phyloP scores from a whole-genome alignment of 2,113 vertebrate species.

The Ochotona princeps region DNA sequence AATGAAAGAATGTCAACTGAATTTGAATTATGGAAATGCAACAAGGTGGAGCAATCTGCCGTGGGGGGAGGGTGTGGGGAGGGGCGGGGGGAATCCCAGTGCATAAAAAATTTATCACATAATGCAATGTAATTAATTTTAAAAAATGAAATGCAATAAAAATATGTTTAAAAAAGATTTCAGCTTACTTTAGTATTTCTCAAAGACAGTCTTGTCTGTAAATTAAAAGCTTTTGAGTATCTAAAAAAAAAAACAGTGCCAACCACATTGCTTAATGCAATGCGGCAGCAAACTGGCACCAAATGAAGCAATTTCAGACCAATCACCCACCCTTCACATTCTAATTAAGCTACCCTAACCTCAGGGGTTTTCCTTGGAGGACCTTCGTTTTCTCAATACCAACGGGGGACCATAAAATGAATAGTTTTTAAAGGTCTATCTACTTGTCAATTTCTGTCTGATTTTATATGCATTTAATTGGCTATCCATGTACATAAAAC shows the following conservation, averaged over 20 bases:
- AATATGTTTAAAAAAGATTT: too few species aligned
- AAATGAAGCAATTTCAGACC: not conserved
- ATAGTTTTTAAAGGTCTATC: not conserved
- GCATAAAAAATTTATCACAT: too few species aligned
- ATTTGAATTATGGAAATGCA: too few species aligned
- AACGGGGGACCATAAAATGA: not conserved
- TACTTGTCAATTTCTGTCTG: not conserved
- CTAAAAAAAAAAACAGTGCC: not conserved
- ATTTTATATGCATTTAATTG: constrained; percentile 7
- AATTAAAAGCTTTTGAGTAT: too few species aligned
- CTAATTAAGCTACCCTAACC: not conserved
- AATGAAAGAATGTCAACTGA: too few species aligned
- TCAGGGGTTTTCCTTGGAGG: not conserved
- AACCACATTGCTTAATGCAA: not conserved
- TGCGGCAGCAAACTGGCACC: not conserved
- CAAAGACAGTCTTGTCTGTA: too few species aligned
- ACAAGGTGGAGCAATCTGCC: too few species aligned
- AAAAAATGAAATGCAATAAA: too few species aligned
- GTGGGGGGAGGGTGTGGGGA: too few species aligned
- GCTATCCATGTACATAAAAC: not conserved
- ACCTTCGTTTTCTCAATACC: not conserved
- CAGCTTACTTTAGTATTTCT: too few species aligned
- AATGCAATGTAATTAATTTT: too few species aligned
- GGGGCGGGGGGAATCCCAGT: too few species aligned
- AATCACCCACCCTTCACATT: not conserved